Evolutionary conservation across 2,797 vertebrate genomes (phyloP).

Genomic region (Pipistrellus kuhlii): DNA sequence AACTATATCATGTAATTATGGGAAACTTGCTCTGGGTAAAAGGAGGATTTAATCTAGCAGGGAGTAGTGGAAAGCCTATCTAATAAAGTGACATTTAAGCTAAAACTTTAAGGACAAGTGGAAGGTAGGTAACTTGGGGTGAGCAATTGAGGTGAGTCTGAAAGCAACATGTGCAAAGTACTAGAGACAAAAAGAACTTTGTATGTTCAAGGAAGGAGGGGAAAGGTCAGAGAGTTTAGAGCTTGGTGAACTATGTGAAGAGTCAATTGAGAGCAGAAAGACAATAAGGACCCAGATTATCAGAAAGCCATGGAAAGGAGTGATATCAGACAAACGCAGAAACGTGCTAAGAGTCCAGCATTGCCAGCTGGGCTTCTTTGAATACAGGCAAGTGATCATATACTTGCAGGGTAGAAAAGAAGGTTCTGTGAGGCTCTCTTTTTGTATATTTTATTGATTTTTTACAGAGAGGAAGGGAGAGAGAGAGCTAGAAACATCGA

Average conservation of each 20-base stretch:
- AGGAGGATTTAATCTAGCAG: constrained; percentile 11
- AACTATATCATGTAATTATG: constrained; percentile 10
- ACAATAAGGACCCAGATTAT: neutral
- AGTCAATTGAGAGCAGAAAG: neutral
- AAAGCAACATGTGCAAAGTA: constrained; percentile 21
- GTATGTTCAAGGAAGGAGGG: neutral
- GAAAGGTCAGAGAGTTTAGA: neutral
- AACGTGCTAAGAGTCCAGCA: neutral
- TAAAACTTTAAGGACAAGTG: constrained; percentile 27
- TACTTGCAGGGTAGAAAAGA: constrained; percentile 26
- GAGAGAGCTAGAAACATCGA: too few species aligned
- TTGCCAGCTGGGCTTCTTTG: neutral
- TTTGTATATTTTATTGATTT: neutral
- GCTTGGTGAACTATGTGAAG: neutral
- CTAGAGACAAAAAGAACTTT: neutral
- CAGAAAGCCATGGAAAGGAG: neutral
- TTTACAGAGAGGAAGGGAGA: too few species aligned
- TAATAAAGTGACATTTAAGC: neutral
- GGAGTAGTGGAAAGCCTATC: neutral
- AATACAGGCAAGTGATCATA: neutral
- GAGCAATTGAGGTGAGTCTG: neutral
- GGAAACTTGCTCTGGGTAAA: constrained; percentile 25
- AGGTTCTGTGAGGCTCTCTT: neutral
- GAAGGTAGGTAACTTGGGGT: neutral
- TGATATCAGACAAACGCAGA: neutral